A percentile compares a stretch with the other conserved stretches of the same genome.
Conservation (phyloP, 2,797 vertebrate genomes). For the Spizella passerina region DNA sequence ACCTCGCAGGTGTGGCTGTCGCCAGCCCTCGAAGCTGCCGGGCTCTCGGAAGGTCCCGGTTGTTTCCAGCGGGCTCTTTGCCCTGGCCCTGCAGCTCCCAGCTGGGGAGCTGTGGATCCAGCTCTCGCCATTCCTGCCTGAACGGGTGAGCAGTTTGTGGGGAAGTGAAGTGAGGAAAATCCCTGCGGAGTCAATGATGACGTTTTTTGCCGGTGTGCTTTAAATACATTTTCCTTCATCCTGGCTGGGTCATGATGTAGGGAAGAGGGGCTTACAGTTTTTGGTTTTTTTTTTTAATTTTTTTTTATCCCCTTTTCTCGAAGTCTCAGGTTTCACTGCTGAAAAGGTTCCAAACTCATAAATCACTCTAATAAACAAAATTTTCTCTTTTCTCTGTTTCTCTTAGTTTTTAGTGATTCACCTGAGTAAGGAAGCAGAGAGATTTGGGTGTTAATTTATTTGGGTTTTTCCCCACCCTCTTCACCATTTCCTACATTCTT, state of each 20-base stretch:
- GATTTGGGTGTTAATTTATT: not conserved
- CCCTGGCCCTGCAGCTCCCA: not conserved
- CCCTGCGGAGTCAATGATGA: not conserved
- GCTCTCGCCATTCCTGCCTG: not conserved
- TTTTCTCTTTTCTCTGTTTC: not conserved
- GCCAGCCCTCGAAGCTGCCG: not conserved
- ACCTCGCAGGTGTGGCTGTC: not conserved
- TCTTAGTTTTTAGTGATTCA: not conserved
- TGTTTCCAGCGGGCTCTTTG: not conserved
- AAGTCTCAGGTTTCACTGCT: not conserved
- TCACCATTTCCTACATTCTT: not conserved
- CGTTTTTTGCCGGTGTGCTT: not conserved
- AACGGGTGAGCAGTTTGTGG: not conserved
- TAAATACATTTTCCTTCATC: not conserved
- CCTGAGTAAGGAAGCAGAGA: not conserved
- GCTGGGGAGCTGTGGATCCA: not conserved
- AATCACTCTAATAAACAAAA: not conserved
- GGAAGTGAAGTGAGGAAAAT: not conserved
- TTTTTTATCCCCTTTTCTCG: not conserved
- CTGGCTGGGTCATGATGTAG: not conserved
- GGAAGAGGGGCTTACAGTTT: not conserved
- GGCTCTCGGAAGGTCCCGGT: too few relatives aligned
- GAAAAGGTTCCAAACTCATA: not conserved
- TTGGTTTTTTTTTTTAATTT: not conserved
- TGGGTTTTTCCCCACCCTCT: fast-evolving